phyloP scores from a whole-genome alignment of 2,113 vertebrate genomes.

The Hystrix brachyura region DNA sequence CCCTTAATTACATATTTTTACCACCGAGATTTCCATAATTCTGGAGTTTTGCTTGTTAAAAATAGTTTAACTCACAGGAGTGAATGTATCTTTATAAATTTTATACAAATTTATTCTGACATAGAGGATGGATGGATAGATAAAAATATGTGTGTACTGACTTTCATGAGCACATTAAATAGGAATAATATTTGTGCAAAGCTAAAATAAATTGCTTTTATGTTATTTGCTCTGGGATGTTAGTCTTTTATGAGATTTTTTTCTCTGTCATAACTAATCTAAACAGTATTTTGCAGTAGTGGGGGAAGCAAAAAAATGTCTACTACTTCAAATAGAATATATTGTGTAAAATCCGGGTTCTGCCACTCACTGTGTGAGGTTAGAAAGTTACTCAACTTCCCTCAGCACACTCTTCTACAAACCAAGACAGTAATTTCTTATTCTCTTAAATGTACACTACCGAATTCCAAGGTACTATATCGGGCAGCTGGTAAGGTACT shows the following conservation, averaged over 20 bases:
- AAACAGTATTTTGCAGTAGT: background rate
- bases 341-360: background rate
- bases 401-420: background rate
- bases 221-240: constrained; percentile 64
- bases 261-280: constrained; percentile 23
- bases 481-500: background rate
- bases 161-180: constrained; percentile 18
- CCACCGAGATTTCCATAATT: background rate
- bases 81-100: background rate
- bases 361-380: background rate
- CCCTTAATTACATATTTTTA: background rate
- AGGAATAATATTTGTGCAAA: constrained; percentile 62
- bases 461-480: background rate
- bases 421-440: background rate
- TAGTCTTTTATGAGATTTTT: constrained; percentile 72
- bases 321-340: background rate
- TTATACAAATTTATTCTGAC: constrained; percentile 22
- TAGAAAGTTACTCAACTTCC: background rate
- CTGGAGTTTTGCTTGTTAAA: background rate
- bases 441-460: background rate
- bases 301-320: background rate
- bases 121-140: background rate
- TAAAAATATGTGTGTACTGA: background rate
- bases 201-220: constrained; percentile 68
- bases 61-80: background rate